Evolutionary conservation across 2,797 vertebrate species (phyloP).

Genomic region (Ciconia nigra): DNA sequence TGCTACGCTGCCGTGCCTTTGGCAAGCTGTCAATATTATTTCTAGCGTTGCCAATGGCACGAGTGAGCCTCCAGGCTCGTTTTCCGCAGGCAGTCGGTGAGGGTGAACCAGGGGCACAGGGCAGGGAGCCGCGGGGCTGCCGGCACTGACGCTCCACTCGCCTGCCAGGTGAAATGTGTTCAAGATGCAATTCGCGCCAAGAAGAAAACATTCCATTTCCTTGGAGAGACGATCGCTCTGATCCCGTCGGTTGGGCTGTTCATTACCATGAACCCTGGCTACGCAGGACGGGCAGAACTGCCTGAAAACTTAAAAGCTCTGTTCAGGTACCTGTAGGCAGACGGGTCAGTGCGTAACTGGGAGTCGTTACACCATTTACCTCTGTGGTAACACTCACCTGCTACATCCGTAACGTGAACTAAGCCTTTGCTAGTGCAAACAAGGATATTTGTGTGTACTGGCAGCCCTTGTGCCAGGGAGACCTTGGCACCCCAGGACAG

Average conservation of each 20-base stretch:
- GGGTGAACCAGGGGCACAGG: background rate
- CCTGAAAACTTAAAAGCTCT: constrained; percentile 78
- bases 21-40: background rate
- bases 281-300: constrained; percentile 73
- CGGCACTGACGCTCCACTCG: background rate
- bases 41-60: background rate
- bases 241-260: constrained; percentile 74
- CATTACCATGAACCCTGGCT: constrained; percentile 82
- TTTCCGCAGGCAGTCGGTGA: accelerated
- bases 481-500: background rate
- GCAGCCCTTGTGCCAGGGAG: background rate
- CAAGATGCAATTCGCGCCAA: constrained; percentile 78
- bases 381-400: accelerated
- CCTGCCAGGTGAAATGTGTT: constrained; percentile 75
- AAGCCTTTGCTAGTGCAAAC: background rate
- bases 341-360: background rate
- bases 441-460: background rate
- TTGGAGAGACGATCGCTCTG: constrained; percentile 73
- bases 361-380: accelerated
- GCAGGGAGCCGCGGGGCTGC: background rate
- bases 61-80: background rate
- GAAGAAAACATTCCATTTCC: constrained; percentile 73
- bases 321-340: constrained; percentile 62
- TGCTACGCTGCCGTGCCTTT: background rate
- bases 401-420: accelerated